Conservation (phyloP, 2,888 invertebrate species). For the Hyppa rectilinea region DNA sequence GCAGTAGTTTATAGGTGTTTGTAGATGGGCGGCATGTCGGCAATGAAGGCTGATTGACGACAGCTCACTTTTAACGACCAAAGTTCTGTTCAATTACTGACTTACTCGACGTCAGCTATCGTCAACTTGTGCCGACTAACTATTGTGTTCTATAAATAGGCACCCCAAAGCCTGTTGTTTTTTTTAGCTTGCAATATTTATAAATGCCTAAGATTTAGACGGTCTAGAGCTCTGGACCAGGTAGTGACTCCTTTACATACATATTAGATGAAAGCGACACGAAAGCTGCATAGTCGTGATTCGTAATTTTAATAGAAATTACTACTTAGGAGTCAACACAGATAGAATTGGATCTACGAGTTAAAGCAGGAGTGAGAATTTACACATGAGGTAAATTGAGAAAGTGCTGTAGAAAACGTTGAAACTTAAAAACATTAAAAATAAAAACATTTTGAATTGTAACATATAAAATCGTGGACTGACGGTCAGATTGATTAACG, state of each 20-base stretch:
- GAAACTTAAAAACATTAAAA: not conserved
- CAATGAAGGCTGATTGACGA: conserved; percentile 27
- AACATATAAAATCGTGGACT: not conserved
- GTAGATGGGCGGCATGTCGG: conserved; percentile 5
- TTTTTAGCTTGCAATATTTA: not conserved
- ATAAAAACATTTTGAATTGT: not conserved
- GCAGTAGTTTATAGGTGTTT: not conserved
- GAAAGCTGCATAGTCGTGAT: conserved; percentile 13
- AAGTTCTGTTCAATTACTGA: conserved; percentile 29
- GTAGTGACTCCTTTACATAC: conserved; percentile 30
- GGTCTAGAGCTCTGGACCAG: not conserved
- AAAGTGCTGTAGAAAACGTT: not conserved
- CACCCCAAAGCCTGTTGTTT: not conserved
- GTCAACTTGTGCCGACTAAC: conserved; percentile 2
- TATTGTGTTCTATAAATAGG: conserved; percentile 10
- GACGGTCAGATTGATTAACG: conserved; percentile 17
- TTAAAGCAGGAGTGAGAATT: not conserved
- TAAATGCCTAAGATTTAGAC: not conserved
- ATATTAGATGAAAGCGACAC: conserved; percentile 42
- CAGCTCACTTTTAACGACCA: conserved; percentile 10
- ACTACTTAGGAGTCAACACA: conserved; percentile 27
- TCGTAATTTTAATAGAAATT: conserved; percentile 21
- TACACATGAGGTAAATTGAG: not conserved
- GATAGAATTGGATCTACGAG: conserved; percentile 20
- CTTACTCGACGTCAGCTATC: not conserved